A percentile compares a stretch with the other conserved stretches of the same genome.
Conservation (phyloP, 2,113 vertebrate genomes). For the Felis chaus region DNA sequence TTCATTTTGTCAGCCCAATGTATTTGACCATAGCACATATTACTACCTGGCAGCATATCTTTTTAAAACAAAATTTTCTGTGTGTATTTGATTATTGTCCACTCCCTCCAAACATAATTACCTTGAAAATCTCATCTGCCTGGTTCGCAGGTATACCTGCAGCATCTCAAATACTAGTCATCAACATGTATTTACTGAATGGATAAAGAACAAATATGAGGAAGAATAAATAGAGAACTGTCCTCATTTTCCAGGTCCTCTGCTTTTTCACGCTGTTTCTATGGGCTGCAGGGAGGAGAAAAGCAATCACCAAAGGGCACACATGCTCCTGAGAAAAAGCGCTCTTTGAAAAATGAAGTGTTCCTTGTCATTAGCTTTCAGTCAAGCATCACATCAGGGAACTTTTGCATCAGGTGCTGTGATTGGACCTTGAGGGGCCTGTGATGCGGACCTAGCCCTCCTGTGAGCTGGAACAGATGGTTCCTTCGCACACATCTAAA, state of each 20-base stretch:
- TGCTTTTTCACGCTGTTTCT: constrained; percentile 49
- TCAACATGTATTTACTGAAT: constrained; percentile 27
- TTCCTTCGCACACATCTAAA: constrained; percentile 72
- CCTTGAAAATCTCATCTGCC: constrained; percentile 7
- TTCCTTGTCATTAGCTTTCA: constrained; percentile 77
- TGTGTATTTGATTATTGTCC: not conserved
- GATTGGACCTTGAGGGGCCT: constrained; percentile 71
- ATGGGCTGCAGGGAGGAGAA: constrained; percentile 58
- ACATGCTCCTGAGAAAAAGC: constrained; percentile 55
- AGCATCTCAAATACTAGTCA: not conserved
- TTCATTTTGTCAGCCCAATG: not conserved
- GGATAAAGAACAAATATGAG: constrained; percentile 40
- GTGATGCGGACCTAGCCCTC: constrained; percentile 42
- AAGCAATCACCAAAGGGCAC: constrained; percentile 63
- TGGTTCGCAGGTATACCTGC: not conserved
- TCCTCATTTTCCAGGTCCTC: constrained; percentile 19
- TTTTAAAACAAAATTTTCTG: not conserved
- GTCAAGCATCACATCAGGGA: constrained; percentile 74
- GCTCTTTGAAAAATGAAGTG: constrained; percentile 74
- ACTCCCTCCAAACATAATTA: not conserved
- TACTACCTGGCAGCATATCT: not conserved
- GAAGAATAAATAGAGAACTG: constrained; percentile 36
- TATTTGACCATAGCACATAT: not conserved
- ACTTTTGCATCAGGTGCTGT: constrained; percentile 60
- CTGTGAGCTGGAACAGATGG: constrained; percentile 74